Evolutionary conservation across 1,140 invertebrate genomes (phyloP).

Genomic region (Eciton burchellii): DNA sequence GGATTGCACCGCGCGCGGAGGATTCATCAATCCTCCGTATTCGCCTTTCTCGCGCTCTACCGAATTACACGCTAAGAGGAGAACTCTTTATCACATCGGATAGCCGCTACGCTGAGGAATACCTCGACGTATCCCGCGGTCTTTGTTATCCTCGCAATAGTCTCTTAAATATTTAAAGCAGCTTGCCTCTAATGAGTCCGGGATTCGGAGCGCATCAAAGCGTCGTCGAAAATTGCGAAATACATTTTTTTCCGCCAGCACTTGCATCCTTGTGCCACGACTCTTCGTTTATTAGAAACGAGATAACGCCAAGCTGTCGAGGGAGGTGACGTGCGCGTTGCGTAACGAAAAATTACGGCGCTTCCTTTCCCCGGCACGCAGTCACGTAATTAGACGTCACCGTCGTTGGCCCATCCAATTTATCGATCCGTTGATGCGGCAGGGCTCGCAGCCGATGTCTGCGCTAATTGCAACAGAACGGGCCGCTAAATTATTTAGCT

Average conservation of each 20-base stretch:
- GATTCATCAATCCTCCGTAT: too few species aligned
- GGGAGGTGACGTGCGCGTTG: conserved; percentile 16
- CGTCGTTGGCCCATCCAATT: conserved; percentile 21
- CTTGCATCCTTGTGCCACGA: not conserved
- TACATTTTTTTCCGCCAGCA: conserved; percentile 9
- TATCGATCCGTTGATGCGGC: conserved; percentile 62
- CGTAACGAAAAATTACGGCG: conserved; percentile 46
- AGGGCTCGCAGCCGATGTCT: conserved; percentile 52
- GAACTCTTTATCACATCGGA: not conserved
- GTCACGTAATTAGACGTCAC: conserved; percentile 44
- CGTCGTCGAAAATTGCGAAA: conserved; percentile 16
- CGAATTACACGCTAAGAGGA: not conserved
- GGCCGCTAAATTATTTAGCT: conserved; percentile 67
- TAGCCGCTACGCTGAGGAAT: not conserved
- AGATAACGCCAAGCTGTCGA: conserved; percentile 15
- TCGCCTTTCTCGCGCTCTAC: too few species aligned
- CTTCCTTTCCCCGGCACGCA: conserved; percentile 2
- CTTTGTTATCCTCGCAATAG: not conserved
- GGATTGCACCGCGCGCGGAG: too few species aligned
- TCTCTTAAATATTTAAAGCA: not conserved
- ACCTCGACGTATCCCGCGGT: not conserved
- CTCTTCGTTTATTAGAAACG: conserved; percentile 15
- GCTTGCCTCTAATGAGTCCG: not conserved
- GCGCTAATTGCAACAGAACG: conserved; percentile 66
- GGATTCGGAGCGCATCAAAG: not conserved